phyloP scores from a whole-genome alignment of 2,888 invertebrate genomes.

The Rotaria magnacalcarata region DNA sequence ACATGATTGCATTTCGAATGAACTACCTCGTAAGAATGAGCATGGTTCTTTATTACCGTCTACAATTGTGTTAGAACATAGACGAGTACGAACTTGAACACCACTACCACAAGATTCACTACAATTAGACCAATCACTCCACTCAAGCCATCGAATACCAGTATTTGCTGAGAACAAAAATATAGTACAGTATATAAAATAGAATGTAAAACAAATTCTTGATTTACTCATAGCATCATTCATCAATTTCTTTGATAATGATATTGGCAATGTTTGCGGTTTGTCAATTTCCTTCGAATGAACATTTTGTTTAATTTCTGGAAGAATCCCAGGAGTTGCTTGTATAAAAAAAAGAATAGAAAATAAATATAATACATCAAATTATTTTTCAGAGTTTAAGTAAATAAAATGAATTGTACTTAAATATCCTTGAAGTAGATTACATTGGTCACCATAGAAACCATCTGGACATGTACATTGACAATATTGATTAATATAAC shows the following conservation, averaged over 20 bases:
- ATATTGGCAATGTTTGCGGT: no score
- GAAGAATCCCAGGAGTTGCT: neutral
- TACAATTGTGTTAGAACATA: neutral
- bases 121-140: conserved; percentile 30
- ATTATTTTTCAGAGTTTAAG: neutral
- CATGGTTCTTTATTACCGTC: neutral
- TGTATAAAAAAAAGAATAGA: neutral
- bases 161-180: neutral
- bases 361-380: neutral
- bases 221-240: neutral
- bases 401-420: neutral
- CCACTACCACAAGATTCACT: conserved; percentile 28
- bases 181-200: neutral
- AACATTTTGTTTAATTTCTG: no score
- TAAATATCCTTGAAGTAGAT: conserved; percentile 13
- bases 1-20: conserved; percentile 27
- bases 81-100: conserved; percentile 2
- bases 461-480: conserved; percentile 44
- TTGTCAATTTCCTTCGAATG: no score
- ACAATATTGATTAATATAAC: conserved; percentile 40
- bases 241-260: neutral
- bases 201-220: neutral
- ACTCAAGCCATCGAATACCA: neutral
- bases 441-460: conserved; percentile 38
- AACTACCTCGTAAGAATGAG: neutral